Conservation (phyloP, 2,888 invertebrate genomes). For the Orthonychiurus folsomi region DNA sequence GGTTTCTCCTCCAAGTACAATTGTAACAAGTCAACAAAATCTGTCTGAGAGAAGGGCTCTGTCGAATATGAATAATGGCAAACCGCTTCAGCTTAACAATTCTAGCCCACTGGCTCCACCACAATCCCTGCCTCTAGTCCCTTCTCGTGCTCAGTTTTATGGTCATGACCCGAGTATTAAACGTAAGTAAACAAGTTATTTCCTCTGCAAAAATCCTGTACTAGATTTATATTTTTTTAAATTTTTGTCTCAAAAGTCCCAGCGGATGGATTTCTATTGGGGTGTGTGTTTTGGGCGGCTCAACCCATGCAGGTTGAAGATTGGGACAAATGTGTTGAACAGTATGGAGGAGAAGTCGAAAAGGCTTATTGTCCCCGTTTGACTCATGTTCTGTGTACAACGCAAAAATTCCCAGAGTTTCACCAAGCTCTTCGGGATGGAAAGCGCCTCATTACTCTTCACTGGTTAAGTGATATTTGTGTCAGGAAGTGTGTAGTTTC, state of each 20-base stretch:
- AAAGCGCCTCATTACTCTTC: slow-evolving; percentile 67
- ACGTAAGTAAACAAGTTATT: slow-evolving; percentile 44
- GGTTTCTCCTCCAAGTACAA: slow-evolving; percentile 30
- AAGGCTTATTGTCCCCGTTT: slow-evolving; percentile 68
- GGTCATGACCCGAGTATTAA: slow-evolving; percentile 88
- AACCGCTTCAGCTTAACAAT: slow-evolving; percentile 13
- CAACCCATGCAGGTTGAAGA: slow-evolving; percentile 43
- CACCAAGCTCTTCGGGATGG: slow-evolving; percentile 65
- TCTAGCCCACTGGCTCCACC: neutral
- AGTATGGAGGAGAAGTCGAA: slow-evolving; percentile 82
- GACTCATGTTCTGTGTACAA: slow-evolving; percentile 85
- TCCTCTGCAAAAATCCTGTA: neutral
- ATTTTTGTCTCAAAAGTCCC: slow-evolving; percentile 49
- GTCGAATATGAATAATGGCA: slow-evolving; percentile 48
- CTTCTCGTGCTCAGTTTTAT: slow-evolving; percentile 60
- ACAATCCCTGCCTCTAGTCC: slow-evolving; percentile 35
- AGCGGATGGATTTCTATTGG: slow-evolving; percentile 77
- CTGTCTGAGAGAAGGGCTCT: slow-evolving; percentile 49
- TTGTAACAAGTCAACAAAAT: too few species aligned
- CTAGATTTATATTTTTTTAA: slow-evolving; percentile 3
- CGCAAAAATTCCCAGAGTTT: slow-evolving; percentile 80
- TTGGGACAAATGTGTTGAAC: slow-evolving; percentile 64
- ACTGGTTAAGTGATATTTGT: slow-evolving; percentile 87
- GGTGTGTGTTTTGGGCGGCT: slow-evolving; percentile 68
- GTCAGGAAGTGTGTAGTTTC: slow-evolving; percentile 73